Evolutionary conservation across 2,888 invertebrate species (phyloP).

Genomic region (Galerucella nymphaeae): DNA sequence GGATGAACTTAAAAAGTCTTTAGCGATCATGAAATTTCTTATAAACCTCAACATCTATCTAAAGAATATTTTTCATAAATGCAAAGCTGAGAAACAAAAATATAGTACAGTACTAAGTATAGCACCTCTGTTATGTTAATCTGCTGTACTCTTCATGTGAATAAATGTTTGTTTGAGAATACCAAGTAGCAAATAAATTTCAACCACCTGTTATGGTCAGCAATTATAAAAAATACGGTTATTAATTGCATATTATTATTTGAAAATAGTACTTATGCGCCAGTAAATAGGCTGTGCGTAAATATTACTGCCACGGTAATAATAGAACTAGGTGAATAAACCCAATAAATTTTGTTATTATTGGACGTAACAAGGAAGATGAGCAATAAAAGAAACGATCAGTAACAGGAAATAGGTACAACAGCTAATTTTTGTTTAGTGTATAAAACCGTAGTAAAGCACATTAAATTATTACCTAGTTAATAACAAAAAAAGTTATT

Average conservation of each 20-base stretch:
- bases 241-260: constrained; percentile 1
- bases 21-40: background rate
- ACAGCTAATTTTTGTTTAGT: too few species aligned
- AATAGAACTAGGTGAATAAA: constrained; percentile 35
- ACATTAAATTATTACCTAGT: constrained; percentile 16
- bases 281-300: constrained; percentile 12
- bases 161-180: background rate
- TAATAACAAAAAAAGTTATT: constrained; percentile 51
- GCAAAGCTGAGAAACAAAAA: too few species aligned
- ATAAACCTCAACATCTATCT: background rate
- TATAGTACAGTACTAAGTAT: too few species aligned
- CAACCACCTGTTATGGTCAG: background rate
- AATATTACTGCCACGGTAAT: constrained; percentile 24
- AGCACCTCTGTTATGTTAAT: too few species aligned
- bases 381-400: constrained; percentile 35
- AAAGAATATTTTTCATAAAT: too few species aligned
- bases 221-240: constrained; percentile 1
- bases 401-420: constrained; percentile 42
- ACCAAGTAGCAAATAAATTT: background rate
- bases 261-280: background rate
- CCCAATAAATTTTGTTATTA: constrained; percentile 31
- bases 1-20: background rate
- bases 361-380: constrained; percentile 32
- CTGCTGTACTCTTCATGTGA: too few species aligned
- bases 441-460: constrained; percentile 22